These are phyloP conservation scores for Sinohyriopsis cumingii DNA, from an alignment of 2,888 invertebrate species.

Conservation along the genomic window DNA sequence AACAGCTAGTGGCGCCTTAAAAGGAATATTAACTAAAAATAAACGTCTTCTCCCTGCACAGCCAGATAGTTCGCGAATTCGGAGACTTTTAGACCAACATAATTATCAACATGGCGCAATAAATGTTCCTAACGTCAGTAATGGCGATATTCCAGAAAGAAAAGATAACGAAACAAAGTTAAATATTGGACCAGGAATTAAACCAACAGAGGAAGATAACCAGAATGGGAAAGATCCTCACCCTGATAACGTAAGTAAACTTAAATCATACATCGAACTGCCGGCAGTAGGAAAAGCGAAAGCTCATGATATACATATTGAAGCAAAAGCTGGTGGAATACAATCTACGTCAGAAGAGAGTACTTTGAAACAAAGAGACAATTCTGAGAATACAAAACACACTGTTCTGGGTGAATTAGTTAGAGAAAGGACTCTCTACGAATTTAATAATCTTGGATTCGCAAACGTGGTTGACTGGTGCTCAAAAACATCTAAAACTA, in stretches of 20 bases:
- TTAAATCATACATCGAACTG: neutral
- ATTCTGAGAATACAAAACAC: conserved; percentile 1
- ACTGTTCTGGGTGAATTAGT: conserved; percentile 1
- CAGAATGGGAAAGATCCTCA: too few relatives aligned
- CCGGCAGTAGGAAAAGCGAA: conserved; percentile 11
- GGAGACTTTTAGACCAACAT: conserved; percentile 15
- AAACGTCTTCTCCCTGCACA: conserved; percentile 39
- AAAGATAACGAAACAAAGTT: too few relatives aligned
- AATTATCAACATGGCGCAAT: conserved; percentile 10
- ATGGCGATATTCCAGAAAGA: too few relatives aligned
- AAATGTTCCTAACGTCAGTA: too few relatives aligned
- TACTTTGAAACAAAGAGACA: neutral
- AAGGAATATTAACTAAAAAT: conserved; percentile 38
- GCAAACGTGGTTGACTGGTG: conserved; percentile 28
- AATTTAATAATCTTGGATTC: conserved; percentile 13
- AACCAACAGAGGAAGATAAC: too few relatives aligned
- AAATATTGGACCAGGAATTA: too few relatives aligned
- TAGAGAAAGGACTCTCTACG: conserved; percentile 11
- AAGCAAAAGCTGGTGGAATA: conserved; percentile 1
- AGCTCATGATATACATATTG: conserved; percentile 18
- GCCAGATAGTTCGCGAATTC: conserved; percentile 23
- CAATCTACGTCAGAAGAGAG: neutral
- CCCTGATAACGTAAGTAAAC: neutral
- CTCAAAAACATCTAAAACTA: conserved; percentile 23
- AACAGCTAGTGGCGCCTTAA: conserved; percentile 8